A percentile compares a stretch with the other conserved stretches of the same genome.
phyloP scores from a whole-genome alignment of 2,797 vertebrate species.

The Picus viridis region DNA sequence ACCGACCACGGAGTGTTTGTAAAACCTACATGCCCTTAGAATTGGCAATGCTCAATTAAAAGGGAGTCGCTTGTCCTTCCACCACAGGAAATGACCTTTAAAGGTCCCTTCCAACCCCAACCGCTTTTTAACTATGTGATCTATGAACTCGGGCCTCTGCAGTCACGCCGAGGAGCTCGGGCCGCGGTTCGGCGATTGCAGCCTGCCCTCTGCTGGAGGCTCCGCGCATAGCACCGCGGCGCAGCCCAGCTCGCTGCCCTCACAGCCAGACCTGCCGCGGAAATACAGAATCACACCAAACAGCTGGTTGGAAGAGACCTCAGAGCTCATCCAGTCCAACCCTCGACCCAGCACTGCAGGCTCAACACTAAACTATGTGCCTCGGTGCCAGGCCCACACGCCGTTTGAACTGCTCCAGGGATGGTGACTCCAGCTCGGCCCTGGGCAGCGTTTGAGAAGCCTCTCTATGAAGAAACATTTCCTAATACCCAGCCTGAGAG shows the following conservation, averaged over 20 bases:
- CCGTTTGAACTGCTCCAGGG: no score
- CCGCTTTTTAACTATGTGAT: neutral
- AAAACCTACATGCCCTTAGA: neutral
- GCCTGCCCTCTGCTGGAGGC: constrained; percentile 53
- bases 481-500: no score
- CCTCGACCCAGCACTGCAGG: no score
- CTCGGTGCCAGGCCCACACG: no score
- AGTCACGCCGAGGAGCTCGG: accelerated
- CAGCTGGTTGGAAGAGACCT: no score
- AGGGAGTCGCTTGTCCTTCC: neutral
- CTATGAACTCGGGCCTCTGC: neutral
- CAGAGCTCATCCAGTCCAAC: no score
- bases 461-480: no score
- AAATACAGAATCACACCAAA: no score
- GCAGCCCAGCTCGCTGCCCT: neutral
- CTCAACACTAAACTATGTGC: no score
- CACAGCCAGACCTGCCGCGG: accelerated
- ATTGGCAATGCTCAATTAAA: neutral
- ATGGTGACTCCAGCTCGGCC: no score
- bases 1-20: neutral
- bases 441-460: no score
- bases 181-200: neutral
- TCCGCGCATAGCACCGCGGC: neutral
- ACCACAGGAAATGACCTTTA: neutral
- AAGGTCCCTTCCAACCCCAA: neutral